Evolutionary conservation across 2,888 invertebrate genomes (phyloP), one percentile per base, ranked within the genome.

Genomic region (Argynnis bischoffii): DNA sequence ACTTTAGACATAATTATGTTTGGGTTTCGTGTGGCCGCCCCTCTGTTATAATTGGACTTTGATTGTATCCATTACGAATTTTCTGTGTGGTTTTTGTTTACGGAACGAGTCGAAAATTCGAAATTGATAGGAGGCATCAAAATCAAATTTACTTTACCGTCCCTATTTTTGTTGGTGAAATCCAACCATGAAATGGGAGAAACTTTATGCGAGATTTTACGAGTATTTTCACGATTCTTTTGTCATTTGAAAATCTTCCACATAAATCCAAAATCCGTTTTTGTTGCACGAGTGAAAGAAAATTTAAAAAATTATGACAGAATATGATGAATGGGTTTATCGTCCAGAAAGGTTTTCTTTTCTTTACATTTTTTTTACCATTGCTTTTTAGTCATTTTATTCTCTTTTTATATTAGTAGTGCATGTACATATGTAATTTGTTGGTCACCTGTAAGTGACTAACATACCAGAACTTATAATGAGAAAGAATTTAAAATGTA

Each of bases 31-130:
- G 82, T 77, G 80, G 78, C 79, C 79, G 81, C 83, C 79, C 82
- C 79, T 77, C 77, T 79, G 86, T 79, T 80, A 88, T 91, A 91
- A 91, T 91, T 90, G 87, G 88, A 88, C 87, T 90, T 88, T 88
- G 89, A 92, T 92, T 90, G 87, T 86, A 87, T 85, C 81, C 86
- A 89, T 91, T 89, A 89, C 85, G 74, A 85, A 85, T 85, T 88
- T 90, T 87, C 87, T 83, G 83, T 77, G 78, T 80, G 79, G 80
- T 82, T 81, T 87, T 89, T 89, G 87, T 90, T 90, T 86, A 41
- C 79, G 78, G 89, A 90, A 92, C 85, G 81, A 86, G 86, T 85
- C 88, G 59, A 59, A 48, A 59, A 59, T 59, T 59, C 59, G 31
- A 31, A 26, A 90, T 90, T 91, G 90, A 92, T 90, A 82, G 83